Conservation (phyloP, 2,888 invertebrate species). For the Tipula helvola region DNA sequence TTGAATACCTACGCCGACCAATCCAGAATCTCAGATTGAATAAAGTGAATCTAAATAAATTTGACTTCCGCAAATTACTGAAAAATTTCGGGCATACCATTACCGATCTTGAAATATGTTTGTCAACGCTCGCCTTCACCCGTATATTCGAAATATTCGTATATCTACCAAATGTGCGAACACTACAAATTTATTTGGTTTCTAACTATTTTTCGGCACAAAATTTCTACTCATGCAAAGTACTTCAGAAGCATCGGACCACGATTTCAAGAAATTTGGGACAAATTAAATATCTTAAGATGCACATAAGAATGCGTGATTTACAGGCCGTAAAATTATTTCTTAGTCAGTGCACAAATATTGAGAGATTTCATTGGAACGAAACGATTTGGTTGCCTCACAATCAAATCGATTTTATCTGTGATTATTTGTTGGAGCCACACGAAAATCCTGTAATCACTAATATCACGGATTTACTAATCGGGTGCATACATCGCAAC, state of each 20-base stretch:
- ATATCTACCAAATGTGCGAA: neutral
- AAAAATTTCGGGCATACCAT: neutral
- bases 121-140: neutral
- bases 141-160: neutral
- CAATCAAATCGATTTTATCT: neutral
- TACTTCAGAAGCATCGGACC: neutral
- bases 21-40: neutral
- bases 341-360: neutral
- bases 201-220: neutral
- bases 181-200: neutral
- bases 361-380: neutral
- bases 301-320: neutral
- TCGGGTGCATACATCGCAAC: neutral
- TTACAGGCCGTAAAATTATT: neutral
- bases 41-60: neutral
- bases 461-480: neutral
- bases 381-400: neutral
- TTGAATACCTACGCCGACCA: neutral
- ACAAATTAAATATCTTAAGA: neutral
- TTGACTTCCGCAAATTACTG: neutral
- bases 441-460: neutral
- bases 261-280: neutral
- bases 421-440: neutral
- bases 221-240: neutral
- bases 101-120: neutral